Evolutionary conservation across 2,113 vertebrate genomes (phyloP).

Genomic region (Camelus bactrianus): DNA sequence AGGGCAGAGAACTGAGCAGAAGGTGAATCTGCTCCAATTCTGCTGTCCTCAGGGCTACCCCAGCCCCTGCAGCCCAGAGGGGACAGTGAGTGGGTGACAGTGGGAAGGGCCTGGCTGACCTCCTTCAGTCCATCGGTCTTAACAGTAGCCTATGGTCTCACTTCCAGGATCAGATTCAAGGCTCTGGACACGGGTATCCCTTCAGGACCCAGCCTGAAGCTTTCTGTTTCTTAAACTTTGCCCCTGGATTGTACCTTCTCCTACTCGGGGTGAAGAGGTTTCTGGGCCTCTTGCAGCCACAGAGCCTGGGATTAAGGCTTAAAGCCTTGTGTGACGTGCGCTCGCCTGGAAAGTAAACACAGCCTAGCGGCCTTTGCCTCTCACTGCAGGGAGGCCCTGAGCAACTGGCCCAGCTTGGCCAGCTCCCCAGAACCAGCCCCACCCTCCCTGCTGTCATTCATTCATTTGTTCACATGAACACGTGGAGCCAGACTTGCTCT

Average conservation of each 20-base stretch:
- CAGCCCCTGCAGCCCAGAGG: fast-evolving
- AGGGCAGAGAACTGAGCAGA: neutral
- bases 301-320: neutral
- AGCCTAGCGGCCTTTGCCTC: neutral
- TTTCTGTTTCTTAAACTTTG: neutral
- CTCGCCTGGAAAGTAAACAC: neutral
- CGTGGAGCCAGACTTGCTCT: neutral
- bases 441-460: neutral
- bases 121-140: neutral
- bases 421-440: neutral
- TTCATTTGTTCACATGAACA: neutral
- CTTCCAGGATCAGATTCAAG: neutral
- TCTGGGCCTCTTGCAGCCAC: neutral
- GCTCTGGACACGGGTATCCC: neutral
- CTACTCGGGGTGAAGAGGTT: neutral
- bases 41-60: neutral
- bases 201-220: neutral
- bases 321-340: neutral
- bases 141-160: neutral
- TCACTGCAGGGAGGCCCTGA: neutral
- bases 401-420: neutral
- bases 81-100: too few species aligned
- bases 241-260: neutral
- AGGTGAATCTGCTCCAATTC: neutral
- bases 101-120: neutral